Conservation (phyloP, 1,140 invertebrate species). For the Drosophila rhopaloa region DNA sequence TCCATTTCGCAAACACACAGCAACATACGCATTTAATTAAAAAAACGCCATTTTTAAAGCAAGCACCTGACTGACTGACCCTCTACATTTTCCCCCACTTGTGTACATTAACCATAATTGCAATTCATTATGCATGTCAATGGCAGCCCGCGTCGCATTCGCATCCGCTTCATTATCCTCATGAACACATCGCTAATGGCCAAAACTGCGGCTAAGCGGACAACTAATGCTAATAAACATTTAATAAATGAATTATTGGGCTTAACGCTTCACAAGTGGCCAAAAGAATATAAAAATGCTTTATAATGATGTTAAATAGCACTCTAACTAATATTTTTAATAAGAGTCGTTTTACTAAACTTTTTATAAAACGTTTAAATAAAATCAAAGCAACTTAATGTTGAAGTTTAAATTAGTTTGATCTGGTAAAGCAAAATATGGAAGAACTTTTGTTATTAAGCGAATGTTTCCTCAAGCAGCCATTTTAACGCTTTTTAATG, state of each 20-base stretch:
- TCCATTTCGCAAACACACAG: constrained; percentile 37
- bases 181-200: constrained; percentile 27
- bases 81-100: constrained; percentile 5
- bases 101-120: constrained; percentile 56
- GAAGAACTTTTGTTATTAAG: too few species aligned
- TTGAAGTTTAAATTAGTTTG: too few species aligned
- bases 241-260: constrained; percentile 52
- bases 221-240: constrained; percentile 49
- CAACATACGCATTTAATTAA: constrained; percentile 39
- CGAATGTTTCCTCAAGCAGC: too few species aligned
- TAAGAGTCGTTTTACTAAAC: too few species aligned
- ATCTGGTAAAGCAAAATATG: too few species aligned
- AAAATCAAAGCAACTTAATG: too few species aligned
- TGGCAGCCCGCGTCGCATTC: constrained; percentile 13
- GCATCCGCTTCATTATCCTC: constrained; percentile 36
- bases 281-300: constrained; percentile 6
- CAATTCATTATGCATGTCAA: constrained; percentile 54
- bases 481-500: too few species aligned
- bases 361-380: too few species aligned
- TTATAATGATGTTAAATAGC: background rate
- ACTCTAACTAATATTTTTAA: too few species aligned
- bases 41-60: constrained; percentile 34
- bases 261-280: constrained; percentile 14
- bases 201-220: constrained; percentile 28
- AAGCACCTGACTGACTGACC: constrained; percentile 19